These are phyloP conservation scores for Atta colombica DNA, from an alignment of 1,140 invertebrate genomes.

Conservation along the genomic window DNA sequence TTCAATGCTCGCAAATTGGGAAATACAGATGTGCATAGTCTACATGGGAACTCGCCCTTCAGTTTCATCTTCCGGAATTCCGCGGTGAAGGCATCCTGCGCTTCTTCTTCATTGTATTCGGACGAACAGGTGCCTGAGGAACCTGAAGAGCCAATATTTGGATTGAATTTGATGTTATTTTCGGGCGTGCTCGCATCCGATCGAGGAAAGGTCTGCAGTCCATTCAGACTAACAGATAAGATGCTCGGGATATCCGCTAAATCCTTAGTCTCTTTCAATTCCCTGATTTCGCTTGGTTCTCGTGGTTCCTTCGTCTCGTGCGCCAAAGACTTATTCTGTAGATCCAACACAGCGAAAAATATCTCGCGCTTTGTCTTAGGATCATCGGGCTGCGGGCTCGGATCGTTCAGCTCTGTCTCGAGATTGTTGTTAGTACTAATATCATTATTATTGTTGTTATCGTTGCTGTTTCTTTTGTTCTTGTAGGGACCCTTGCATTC, in stretches of 20 bases:
- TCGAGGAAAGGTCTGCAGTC: conserved; percentile 87
- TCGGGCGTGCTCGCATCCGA: conserved; percentile 83
- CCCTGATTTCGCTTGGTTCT: conserved; percentile 88
- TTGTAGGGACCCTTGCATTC: conserved; percentile 84
- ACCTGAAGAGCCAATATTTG: conserved; percentile 79
- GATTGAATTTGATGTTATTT: conserved; percentile 78
- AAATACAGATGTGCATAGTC: conserved; percentile 93
- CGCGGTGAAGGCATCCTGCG: conserved; percentile 92
- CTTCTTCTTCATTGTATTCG: conserved; percentile 90
- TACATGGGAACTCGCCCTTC: conserved; percentile 95
- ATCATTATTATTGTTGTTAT: conserved; percentile 32
- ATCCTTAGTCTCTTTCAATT: conserved; percentile 87
- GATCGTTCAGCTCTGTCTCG: conserved; percentile 64
- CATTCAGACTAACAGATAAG: conserved; percentile 90
- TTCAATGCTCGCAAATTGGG: conserved; percentile 96
- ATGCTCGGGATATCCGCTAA: conserved; percentile 95
- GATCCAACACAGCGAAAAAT: conserved; percentile 93
- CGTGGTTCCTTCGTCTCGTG: conserved; percentile 86
- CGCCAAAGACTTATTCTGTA: conserved; percentile 89
- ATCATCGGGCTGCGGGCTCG: conserved; percentile 75
- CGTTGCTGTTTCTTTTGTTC: conserved; percentile 34
- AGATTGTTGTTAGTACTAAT: conserved; percentile 44
- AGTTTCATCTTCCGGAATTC: conserved; percentile 95
- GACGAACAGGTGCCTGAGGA: conserved; percentile 82
- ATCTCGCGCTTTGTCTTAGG: conserved; percentile 89